These are phyloP conservation scores for Echinops telfairi DNA, from an alignment of 2,113 vertebrate genomes.

Conservation along the genomic window DNA sequence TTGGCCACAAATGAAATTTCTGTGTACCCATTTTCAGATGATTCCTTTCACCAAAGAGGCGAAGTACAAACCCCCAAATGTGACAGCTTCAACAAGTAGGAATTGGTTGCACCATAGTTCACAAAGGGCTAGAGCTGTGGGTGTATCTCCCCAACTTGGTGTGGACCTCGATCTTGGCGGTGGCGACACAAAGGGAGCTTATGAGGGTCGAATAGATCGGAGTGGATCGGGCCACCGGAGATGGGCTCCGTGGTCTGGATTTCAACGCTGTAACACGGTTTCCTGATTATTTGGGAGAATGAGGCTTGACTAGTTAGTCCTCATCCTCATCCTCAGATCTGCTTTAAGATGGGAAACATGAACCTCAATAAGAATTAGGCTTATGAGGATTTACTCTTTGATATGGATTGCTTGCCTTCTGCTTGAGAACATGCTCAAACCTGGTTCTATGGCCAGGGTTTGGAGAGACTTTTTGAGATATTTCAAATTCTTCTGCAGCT, in stretches of 20 bases:
- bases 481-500: slow-evolving; percentile 86
- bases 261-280: slow-evolving; percentile 89
- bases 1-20: slow-evolving; percentile 77
- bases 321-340: slow-evolving; percentile 89
- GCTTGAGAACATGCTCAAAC: slow-evolving; percentile 89
- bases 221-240: slow-evolving; percentile 83
- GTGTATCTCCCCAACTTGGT: slow-evolving; percentile 92
- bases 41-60: slow-evolving; percentile 75
- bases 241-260: slow-evolving; percentile 88
- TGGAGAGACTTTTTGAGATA: slow-evolving; percentile 86
- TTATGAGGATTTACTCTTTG: slow-evolving; percentile 90
- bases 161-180: slow-evolving; percentile 88
- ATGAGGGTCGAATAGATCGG: slow-evolving; percentile 73
- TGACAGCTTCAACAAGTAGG: slow-evolving; percentile 82
- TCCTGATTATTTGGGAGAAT: slow-evolving; percentile 92
- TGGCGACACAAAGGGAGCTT: slow-evolving; percentile 87
- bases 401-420: slow-evolving; percentile 90
- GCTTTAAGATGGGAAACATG: slow-evolving; percentile 67
- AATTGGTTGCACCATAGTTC: slow-evolving; percentile 78
- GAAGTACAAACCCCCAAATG: slow-evolving; percentile 80
- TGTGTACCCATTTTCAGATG: slow-evolving; percentile 75
- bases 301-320: slow-evolving; percentile 87
- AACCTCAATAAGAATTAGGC: slow-evolving; percentile 90
- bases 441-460: slow-evolving; percentile 89
- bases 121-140: slow-evolving; percentile 76